phyloP scores from a whole-genome alignment of 2,888 invertebrate species.

The Apotomis capreana region DNA sequence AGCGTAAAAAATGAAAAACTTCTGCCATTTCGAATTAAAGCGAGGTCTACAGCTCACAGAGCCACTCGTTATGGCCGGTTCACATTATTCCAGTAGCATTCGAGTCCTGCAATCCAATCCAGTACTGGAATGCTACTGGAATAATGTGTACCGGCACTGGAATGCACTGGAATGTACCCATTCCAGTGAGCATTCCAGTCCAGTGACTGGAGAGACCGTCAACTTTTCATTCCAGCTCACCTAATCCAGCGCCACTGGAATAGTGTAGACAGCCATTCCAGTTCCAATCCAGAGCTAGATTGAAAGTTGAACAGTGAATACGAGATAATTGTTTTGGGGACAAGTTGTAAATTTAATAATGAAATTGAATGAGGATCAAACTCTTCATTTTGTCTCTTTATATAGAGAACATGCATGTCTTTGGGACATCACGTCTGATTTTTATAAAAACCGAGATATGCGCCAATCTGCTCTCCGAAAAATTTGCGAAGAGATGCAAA shows the following conservation, averaged over 20 bases:
- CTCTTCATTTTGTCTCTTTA: slow-evolving; percentile 20
- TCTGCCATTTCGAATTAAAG: no score
- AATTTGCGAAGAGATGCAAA: slow-evolving; percentile 42
- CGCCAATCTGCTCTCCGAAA: slow-evolving; percentile 46
- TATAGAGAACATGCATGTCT: slow-evolving; percentile 23
- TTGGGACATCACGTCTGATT: slow-evolving; percentile 16
- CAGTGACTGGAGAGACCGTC: slow-evolving; percentile 40
- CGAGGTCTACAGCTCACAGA: no score
- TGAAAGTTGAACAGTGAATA: slow-evolving; percentile 36
- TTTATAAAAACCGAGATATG: slow-evolving; percentile 45
- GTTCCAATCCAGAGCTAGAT: slow-evolving; percentile 42
- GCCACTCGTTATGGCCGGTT: slow-evolving; percentile 34
- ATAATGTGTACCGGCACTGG: slow-evolving; percentile 8
- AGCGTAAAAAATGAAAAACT: no score
- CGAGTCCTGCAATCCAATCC: slow-evolving; percentile 35
- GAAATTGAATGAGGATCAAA: neutral
- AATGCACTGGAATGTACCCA: slow-evolving; percentile 13
- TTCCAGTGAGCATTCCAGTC: slow-evolving; percentile 35
- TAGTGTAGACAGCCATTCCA: slow-evolving; percentile 42
- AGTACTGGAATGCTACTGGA: slow-evolving; percentile 22
- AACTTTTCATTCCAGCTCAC: slow-evolving; percentile 42
- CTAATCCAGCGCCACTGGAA: slow-evolving; percentile 41
- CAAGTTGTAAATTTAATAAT: slow-evolving; percentile 3
- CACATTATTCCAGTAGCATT: slow-evolving; percentile 44
- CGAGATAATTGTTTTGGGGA: slow-evolving; percentile 41